phyloP scores from a whole-genome alignment of 2,113 vertebrate genomes.

The Erpornis zantholeuca region DNA sequence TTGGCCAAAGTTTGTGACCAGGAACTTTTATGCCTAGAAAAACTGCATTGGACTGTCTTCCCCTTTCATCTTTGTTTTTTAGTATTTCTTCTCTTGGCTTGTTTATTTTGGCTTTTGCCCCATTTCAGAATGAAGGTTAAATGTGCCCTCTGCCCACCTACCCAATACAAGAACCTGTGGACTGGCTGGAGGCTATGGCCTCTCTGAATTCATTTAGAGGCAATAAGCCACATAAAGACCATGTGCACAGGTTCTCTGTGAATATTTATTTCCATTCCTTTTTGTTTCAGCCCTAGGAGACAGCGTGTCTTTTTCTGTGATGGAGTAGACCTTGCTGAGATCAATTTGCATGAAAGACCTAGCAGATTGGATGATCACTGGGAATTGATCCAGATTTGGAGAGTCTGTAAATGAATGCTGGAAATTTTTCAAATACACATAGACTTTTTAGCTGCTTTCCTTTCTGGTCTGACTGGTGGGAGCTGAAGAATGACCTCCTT shows the following conservation, averaged over 20 bases:
- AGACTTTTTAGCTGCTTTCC: background rate
- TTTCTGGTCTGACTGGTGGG: background rate
- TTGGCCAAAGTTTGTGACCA: background rate
- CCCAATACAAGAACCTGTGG: background rate
- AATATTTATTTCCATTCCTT: background rate
- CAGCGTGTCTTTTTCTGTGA: background rate
- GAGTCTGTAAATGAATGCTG: constrained; percentile 3
- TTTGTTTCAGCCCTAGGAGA: background rate
- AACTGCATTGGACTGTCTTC: background rate
- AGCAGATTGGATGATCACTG: constrained; percentile 1
- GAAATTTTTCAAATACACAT: constrained; percentile 22
- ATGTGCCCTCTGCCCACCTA: background rate
- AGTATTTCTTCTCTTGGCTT: background rate
- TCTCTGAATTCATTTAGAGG: background rate
- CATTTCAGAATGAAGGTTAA: background rate
- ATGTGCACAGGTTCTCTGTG: background rate
- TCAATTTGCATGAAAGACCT: background rate
- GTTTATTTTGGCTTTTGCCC: background rate
- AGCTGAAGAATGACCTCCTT: constrained; percentile 20
- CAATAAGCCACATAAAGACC: background rate
- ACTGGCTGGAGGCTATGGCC: background rate
- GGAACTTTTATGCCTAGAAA: background rate
- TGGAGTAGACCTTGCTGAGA: constrained; percentile 2
- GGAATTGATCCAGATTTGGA: constrained; percentile 8
- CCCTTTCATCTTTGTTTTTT: background rate